Evolutionary conservation across 2,113 vertebrate species (phyloP).

Genomic region (Chaetodon trifascialis): DNA sequence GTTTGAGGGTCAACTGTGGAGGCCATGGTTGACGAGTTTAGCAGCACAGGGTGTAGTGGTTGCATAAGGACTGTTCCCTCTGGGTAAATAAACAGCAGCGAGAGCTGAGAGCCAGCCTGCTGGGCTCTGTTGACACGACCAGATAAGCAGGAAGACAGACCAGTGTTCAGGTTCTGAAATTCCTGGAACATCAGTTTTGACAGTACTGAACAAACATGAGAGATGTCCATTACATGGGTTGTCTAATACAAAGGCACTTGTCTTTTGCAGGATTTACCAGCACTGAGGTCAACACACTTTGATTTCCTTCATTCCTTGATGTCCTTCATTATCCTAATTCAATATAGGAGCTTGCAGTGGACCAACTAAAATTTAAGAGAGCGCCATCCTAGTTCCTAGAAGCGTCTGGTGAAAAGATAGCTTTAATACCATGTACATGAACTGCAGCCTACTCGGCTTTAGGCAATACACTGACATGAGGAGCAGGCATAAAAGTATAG

Average conservation of each 20-base stretch:
- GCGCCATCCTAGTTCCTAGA: neutral
- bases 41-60: slow-evolving; percentile 47
- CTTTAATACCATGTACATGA: slow-evolving; percentile 1
- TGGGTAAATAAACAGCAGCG: slow-evolving; percentile 72
- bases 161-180: slow-evolving; percentile 48
- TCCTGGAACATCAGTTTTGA: slow-evolving; percentile 52
- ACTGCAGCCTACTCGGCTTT: slow-evolving; percentile 9
- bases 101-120: slow-evolving; percentile 62
- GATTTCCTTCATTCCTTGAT: neutral
- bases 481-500: slow-evolving; percentile 40
- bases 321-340: neutral
- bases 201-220: slow-evolving; percentile 43
- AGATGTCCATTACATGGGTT: slow-evolving; percentile 14
- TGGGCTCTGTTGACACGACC: slow-evolving; percentile 68
- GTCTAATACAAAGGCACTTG: neutral
- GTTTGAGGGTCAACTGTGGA: slow-evolving; percentile 52
- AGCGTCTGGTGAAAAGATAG: neutral
- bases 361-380: neutral
- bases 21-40: slow-evolving; percentile 51
- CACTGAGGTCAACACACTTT: neutral
- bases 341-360: neutral
- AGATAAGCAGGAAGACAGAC: slow-evolving; percentile 70
- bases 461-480: slow-evolving; percentile 18
- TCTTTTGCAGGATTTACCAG: neutral
- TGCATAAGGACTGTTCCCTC: slow-evolving; percentile 65